Evolutionary conservation across 2,113 vertebrate genomes (phyloP), one percentile per base, ranked within the genome.

Genomic region (Pachyramphus minor): DNA sequence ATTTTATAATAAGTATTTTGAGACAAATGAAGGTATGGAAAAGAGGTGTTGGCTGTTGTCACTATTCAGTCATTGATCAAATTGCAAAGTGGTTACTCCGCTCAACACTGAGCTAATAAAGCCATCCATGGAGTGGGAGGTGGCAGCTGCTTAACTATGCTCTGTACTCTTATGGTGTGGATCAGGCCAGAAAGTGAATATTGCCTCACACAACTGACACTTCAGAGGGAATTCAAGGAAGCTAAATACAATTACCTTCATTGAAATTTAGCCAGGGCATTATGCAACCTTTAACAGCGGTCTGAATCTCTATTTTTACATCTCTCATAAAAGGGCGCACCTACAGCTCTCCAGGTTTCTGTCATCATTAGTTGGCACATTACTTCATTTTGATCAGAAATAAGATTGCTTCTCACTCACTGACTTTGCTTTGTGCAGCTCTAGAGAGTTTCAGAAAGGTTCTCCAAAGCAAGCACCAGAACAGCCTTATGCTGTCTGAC

Each of bases 271-370:
- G 76, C 64, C 90, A 95, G 76, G 56, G 87, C 49, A 66, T 88
- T 67, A 92, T 71, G 84, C 52, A 92, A 82, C 72, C 60, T 82
- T 89, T 72, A 95, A 71, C 60, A 47, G 41, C 1, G 1, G 49
- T 67, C 52, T 62, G 44, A 80, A 90, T 74, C 60, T 81, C 83
- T 96, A 68, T 78, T 94, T 90, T 92, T 77, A 6, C 33, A 77
- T 52, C 63, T 78, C 60, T 2, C 5, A 90, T 64, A 94, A 93
- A 95, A 94, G 75, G 74, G 68, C 92, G 85, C 64, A 92, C 88
- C 93, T 75, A 77, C 53, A 84, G 52, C 52, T 92, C 79, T 94
- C 69, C 53, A 72, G 91, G 77, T 87, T 95, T 84, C 91, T 91
- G 74, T 87, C 93, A 89, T 87, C 80, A 68, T 87, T 84, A 59